Evolutionary conservation across 2,888 invertebrate species (phyloP).

Genomic region (Ctena decussata): DNA sequence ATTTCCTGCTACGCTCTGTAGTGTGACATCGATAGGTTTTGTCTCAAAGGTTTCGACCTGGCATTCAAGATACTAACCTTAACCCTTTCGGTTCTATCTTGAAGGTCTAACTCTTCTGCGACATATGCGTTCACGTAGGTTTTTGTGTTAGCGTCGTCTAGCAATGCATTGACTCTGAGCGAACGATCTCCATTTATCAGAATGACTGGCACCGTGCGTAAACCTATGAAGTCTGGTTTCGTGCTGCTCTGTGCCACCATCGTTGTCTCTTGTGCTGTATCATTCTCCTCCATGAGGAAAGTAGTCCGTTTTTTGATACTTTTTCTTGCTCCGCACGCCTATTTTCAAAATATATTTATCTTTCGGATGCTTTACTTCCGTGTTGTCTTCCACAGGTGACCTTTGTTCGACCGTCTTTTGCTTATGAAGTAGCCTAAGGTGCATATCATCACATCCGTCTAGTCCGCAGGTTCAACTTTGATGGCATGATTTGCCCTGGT

Average conservation of each 20-base stretch:
- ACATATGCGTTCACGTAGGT: slow-evolving; percentile 22
- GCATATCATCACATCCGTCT: slow-evolving; percentile 20
- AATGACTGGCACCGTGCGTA: slow-evolving; percentile 31
- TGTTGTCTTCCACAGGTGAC: neutral
- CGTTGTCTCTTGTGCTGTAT: neutral
- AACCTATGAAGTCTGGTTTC: neutral
- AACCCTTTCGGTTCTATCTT: neutral
- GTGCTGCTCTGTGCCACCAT: neutral
- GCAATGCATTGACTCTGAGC: slow-evolving; percentile 20
- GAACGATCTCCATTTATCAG: neutral
- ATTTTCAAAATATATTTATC: neutral
- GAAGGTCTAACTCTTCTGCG: neutral
- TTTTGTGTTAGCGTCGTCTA: slow-evolving; percentile 26
- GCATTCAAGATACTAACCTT: slow-evolving; percentile 16
- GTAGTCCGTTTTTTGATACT: neutral
- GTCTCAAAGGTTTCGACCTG: neutral
- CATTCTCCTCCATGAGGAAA: neutral
- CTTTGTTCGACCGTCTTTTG: neutral
- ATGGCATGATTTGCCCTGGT: slow-evolving; percentile 22
- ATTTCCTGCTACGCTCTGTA: neutral
- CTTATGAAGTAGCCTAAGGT: slow-evolving; percentile 32
- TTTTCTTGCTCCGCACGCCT: neutral
- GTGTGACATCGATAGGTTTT: neutral
- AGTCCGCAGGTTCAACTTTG: neutral
- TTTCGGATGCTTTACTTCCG: neutral